Base-by-base conservation (phyloP, 1,140 invertebrate species). In the Ruditapes philippinarum region DNA sequence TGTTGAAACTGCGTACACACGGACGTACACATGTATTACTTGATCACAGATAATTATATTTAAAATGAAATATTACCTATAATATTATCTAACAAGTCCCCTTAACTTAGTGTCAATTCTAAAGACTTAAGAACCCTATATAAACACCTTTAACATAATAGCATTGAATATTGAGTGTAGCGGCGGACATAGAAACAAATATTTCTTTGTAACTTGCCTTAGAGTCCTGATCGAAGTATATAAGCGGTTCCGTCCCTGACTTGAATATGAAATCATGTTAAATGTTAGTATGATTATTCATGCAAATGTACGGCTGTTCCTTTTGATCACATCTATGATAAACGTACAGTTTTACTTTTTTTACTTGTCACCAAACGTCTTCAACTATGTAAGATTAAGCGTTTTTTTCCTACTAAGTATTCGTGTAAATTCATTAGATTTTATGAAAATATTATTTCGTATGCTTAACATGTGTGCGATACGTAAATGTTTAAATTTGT, bases 391-490 rank as follows among this genome's bases (percentile, higher is more conserved):
- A 9, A 19, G 28, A 38, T 70, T 65, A 45, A 45, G 42, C 42
- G 5, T 7, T 70, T 70, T n/a, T n/a, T n/a, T n/a, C n/a, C n/a
- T 70, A 70, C 22, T 25, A 70, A 12, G 65, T 70, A 38, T 4
- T 22, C 19, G 65, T 70, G 19, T 12, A 70, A 38, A 70, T 70
- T 70, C n/a, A 70, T 70, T 33, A 70, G 65, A 70, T 70, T 70
- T 70, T 38, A 70, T 19, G 65, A 70, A 70, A 70, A 70, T 70
- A 38, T 70, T 70, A 70, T 70, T 70, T 70, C n/a, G 14, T 70
- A 38, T 70, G 33, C 14, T 38, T 11, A 7, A 70, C 65, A 33
- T 28, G 38, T 38, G 11, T 70, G 17, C 25, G 22, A 70, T 38
- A 70, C 7, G 33, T 5, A 36, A 38, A 40, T 19, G 36, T 33